Base-by-base conservation (phyloP, 2,888 invertebrate species). In the Tromatobia lineatoria region DNA sequence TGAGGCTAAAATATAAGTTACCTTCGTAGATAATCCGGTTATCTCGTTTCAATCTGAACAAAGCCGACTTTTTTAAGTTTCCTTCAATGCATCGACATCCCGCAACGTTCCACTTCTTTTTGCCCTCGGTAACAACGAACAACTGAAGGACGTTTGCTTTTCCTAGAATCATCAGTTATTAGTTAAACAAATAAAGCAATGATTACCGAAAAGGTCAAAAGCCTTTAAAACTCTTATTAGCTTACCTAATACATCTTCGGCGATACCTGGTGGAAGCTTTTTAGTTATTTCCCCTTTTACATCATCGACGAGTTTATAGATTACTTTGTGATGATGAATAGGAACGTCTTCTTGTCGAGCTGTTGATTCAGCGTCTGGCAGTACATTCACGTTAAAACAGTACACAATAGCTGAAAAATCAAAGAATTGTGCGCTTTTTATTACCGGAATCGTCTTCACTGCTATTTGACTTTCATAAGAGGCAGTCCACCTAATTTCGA, bases 221-320 rank as follows among this genome's bases (percentile, higher is more conserved):
- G 50, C 29, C 52, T 47, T 11, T 71, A 50, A 73, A 52, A 42
- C 2, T n/a, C 64, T 10, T 2, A 34, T 29, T 29, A 67, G 80
- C 94, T 93, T 92, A 96, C 98, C 98, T 74, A 97, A 84, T 45
- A 96, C 87, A 90, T 98, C 97, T 92, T 99, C 98, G 11, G 96
- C 96, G 87, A 97, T 96, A 66, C 95, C 92, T 34, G 94, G 92
- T 0, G 98, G 98, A 89, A 99, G 94, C 90, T 95, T 94, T 0
- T 94, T 94, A 88, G 95, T 97, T 74, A 99, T 95, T 94, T 98
- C 97, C 66, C 95, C 95, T 90, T 97, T 98, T 0, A 99, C 93
- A 91, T 98, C 97, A 89, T 99, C 99, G 18, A 99, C 96, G 83
- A 99, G 94, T 86, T 97, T 96, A 94, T 99, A 99, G 88, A 99